Evolutionary conservation across 2,888 invertebrate species (phyloP).

Genomic region (Proisotoma minuta): DNA sequence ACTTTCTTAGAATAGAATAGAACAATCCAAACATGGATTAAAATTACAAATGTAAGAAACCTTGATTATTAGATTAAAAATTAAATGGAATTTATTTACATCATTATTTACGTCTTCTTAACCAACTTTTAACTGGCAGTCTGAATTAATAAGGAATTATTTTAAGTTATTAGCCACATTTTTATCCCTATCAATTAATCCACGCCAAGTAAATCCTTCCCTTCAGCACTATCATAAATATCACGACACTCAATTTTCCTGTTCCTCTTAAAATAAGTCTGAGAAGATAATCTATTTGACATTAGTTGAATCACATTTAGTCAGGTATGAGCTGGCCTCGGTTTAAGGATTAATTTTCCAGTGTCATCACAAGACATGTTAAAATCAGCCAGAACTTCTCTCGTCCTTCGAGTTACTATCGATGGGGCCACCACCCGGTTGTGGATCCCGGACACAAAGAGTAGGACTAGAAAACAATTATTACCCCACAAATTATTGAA

Average conservation of each 20-base stretch:
- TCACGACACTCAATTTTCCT: conserved; percentile 5
- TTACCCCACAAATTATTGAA: background rate
- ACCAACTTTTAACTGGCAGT: too few species aligned
- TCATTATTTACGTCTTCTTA: too few species aligned
- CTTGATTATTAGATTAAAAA: too few species aligned
- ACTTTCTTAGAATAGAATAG: too few species aligned
- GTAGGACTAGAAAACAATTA: conserved; percentile 61
- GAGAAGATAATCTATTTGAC: background rate
- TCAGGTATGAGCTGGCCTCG: conserved; percentile 60
- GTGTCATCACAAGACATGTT: conserved; percentile 98
- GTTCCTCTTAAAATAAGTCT: background rate
- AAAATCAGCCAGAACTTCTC: conserved; percentile 85
- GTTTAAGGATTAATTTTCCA: conserved; percentile 89
- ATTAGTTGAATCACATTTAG: conserved; percentile 14
- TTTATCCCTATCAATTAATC: too few species aligned
- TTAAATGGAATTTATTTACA: too few species aligned
- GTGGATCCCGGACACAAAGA: conserved; percentile 89
- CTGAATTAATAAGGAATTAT: too few species aligned
- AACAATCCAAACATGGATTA: too few species aligned
- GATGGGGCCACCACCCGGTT: conserved; percentile 93
- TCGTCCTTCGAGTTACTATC: conserved; percentile 85
- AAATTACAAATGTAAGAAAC: too few species aligned
- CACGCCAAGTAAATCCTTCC: too few species aligned
- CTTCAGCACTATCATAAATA: conserved; percentile 5
- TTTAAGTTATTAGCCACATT: too few species aligned